Conservation (phyloP, 2,113 vertebrate species). For the Ornithorhynchus anatinus region DNA sequence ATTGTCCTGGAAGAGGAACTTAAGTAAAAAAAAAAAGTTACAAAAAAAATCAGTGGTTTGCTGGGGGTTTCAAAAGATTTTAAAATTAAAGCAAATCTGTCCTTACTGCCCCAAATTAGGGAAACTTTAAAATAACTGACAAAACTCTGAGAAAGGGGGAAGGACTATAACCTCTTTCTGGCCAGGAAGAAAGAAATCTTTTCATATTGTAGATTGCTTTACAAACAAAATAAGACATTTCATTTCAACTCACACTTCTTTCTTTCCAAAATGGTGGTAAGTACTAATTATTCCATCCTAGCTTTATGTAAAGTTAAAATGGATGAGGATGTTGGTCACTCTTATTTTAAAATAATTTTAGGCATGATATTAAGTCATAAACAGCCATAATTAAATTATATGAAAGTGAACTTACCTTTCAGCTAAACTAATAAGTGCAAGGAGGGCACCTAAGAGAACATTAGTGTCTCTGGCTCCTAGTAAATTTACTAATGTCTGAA, state of each 20-base stretch:
- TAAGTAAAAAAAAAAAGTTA: neutral
- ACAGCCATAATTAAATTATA: neutral
- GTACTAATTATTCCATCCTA: neutral
- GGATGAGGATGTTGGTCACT: too few relatives aligned
- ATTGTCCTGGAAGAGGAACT: neutral
- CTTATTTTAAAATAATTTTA: too few relatives aligned
- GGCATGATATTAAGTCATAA: too few relatives aligned
- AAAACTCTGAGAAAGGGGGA: neutral
- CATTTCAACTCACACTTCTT: neutral
- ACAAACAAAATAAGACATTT: neutral
- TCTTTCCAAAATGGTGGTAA: neutral
- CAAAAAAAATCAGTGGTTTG: neutral
- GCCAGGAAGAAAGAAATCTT: neutral
- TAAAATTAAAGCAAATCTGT: too few relatives aligned
- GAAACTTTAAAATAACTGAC: neutral
- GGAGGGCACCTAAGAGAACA: slow-evolving; percentile 82
- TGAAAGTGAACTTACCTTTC: slow-evolving; percentile 74
- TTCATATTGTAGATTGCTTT: neutral
- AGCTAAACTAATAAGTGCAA: slow-evolving; percentile 82
- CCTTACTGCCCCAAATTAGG: too few relatives aligned
- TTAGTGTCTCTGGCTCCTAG: slow-evolving; percentile 78
- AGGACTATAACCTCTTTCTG: neutral
- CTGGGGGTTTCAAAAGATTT: too few relatives aligned
- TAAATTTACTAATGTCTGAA: slow-evolving; percentile 84
- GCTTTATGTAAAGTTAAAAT: neutral